phyloP scores from a whole-genome alignment of 64 coral and sea anemone species.

The Pocillopora damicornis region DNA sequence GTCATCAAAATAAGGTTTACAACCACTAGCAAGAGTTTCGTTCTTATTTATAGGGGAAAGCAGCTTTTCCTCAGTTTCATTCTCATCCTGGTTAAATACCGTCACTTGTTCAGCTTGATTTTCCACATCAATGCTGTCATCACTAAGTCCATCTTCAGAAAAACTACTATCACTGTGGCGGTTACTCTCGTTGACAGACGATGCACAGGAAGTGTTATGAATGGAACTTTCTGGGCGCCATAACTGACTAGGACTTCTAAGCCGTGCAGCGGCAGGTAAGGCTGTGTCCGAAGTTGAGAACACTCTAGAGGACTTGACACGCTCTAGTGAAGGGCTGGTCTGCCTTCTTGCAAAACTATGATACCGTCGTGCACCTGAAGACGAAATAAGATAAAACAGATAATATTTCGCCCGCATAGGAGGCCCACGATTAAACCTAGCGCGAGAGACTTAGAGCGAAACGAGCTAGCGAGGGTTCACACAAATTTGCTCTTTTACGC shows the following conservation, averaged over 20 bases:
- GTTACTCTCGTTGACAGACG: constrained; percentile 20
- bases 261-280: not conserved
- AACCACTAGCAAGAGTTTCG: not conserved
- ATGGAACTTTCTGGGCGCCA: constrained; percentile 56
- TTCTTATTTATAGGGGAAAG: not conserved
- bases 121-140: not conserved
- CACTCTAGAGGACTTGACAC: not conserved
- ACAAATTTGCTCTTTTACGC: too few relatives aligned
- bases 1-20: constrained; percentile 11
- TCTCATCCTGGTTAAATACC: not conserved
- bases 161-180: constrained; percentile 15
- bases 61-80: not conserved
- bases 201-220: constrained; percentile 55
- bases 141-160: constrained; percentile 11
- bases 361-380: not conserved
- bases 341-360: constrained; percentile 14
- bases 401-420: not conserved
- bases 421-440: not conserved
- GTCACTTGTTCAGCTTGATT: not conserved
- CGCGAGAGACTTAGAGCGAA: too few relatives aligned
- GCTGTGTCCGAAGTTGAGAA: not conserved
- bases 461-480: too few relatives aligned
- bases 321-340: not conserved
- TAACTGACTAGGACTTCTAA: constrained; percentile 41
- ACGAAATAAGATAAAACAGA: not conserved